These are phyloP conservation scores for Chionodraco myersi DNA, from an alignment of 2,113 vertebrate genomes.

Conservation along the genomic window DNA sequence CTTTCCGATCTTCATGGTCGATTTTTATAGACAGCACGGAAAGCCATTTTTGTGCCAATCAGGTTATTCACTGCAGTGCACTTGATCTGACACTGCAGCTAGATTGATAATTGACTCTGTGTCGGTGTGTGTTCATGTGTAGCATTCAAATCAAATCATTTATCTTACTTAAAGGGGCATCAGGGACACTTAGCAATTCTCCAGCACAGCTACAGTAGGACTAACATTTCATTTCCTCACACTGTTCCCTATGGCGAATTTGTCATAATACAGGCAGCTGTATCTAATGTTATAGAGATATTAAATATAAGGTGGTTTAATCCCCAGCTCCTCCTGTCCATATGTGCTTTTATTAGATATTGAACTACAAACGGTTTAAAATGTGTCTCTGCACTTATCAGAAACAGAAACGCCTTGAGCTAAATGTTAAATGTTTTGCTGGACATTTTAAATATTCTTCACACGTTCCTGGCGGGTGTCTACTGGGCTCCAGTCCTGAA, in stretches of 20 bases:
- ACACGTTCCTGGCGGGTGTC: no score
- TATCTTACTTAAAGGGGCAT: conserved; percentile 8
- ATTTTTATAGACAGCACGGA: background rate
- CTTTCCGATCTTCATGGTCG: conserved; percentile 12
- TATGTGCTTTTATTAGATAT: background rate
- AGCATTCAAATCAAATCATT: background rate
- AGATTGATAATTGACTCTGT: conserved; percentile 10
- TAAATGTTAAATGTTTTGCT: no score
- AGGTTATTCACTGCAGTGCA: conserved; percentile 14
- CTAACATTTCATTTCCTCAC: conserved; percentile 28
- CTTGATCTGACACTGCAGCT: background rate
- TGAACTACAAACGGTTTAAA: background rate
- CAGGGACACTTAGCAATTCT: conserved; percentile 36
- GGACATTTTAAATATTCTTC: no score
- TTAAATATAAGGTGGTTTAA: background rate
- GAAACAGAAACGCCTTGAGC: background rate
- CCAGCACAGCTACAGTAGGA: background rate
- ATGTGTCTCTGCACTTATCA: background rate
- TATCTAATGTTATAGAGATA: conserved; percentile 1
- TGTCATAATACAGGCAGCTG: background rate
- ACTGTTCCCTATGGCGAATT: conserved; percentile 5
- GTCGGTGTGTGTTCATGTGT: conserved; percentile 15
- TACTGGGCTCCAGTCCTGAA: no score
- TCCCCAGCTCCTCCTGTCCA: background rate
- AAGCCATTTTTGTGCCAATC: conserved; percentile 26